Percentiles rank a stretch among this genome's conserved stretches.
Evolutionary conservation across 2,113 vertebrate species (phyloP).

Genomic region (Odocoileus virginianus): DNA sequence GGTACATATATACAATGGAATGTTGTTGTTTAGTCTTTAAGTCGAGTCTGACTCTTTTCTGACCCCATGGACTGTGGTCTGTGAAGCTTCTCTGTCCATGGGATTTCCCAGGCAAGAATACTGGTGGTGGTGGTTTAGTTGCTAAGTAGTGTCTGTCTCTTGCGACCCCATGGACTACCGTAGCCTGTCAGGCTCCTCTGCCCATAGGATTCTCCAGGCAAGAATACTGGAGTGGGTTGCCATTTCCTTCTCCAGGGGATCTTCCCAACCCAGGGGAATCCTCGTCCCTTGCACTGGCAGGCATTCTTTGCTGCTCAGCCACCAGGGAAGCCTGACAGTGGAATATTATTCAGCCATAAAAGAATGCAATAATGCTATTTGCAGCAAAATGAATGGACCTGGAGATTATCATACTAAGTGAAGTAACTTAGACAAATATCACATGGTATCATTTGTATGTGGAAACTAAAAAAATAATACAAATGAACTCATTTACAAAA

Average conservation of each 20-base stretch:
- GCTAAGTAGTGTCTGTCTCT: background rate
- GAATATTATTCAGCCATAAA: background rate
- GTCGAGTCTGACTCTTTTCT: background rate
- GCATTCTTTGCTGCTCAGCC: background rate
- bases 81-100: background rate
- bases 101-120: background rate
- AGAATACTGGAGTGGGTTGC: background rate
- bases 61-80: background rate
- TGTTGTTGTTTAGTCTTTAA: background rate
- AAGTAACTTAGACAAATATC: background rate
- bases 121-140: background rate
- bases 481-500: background rate
- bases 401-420: background rate
- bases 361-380: background rate
- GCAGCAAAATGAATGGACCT: background rate
- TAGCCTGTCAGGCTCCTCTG: background rate
- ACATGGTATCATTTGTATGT: background rate
- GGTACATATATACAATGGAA: background rate
- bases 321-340: background rate
- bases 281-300: background rate
- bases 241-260: background rate
- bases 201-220: accelerated
- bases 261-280: background rate
- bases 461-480: background rate
- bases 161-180: background rate